These are phyloP conservation scores for Corella eumyota DNA, from an alignment of 23 tunicate genomes.

Conservation along the genomic window DNA sequence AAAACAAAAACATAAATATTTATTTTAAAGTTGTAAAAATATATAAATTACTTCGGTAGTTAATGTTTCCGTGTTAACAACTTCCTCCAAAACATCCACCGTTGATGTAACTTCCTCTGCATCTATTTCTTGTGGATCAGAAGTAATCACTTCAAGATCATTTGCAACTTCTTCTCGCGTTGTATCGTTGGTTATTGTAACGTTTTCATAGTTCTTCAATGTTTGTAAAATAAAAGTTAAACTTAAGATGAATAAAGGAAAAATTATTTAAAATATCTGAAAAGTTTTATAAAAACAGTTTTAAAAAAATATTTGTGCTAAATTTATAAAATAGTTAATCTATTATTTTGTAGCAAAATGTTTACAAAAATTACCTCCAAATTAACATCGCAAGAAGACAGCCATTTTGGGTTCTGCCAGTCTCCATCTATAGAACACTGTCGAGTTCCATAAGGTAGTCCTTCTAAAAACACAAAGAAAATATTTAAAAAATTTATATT, in stretches of 20 bases:
- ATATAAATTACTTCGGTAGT: conserved; percentile 9
- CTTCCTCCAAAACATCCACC: conserved; percentile 11
- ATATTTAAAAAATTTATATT: not conserved
- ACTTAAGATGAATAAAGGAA: no score
- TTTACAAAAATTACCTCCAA: conserved; percentile 54
- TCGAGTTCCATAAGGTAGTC: conserved; percentile 32
- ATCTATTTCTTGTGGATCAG: conserved; percentile 16
- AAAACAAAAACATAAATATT: not conserved
- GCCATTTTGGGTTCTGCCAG: conserved; percentile 46
- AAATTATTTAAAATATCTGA: no score
- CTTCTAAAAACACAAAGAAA: conserved; percentile 32
- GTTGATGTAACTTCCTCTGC: conserved; percentile 17
- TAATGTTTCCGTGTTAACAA: conserved; percentile 10
- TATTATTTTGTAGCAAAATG: not conserved
- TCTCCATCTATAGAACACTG: conserved; percentile 19
- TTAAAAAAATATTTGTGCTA: not conserved
- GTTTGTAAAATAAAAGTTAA: no score
- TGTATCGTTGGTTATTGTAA: conserved; percentile 1
- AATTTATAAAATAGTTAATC: not conserved
- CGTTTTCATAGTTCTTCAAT: not conserved
- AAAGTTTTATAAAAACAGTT: not conserved
- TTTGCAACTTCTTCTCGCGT: conserved; percentile 8
- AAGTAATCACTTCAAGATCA: conserved; percentile 43
- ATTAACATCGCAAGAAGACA: conserved; percentile 37
- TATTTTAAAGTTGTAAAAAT: not conserved